These are phyloP conservation scores for Pocillopora damicornis DNA, from an alignment of 64 coral and sea anemone genomes.

Conservation along the genomic window DNA sequence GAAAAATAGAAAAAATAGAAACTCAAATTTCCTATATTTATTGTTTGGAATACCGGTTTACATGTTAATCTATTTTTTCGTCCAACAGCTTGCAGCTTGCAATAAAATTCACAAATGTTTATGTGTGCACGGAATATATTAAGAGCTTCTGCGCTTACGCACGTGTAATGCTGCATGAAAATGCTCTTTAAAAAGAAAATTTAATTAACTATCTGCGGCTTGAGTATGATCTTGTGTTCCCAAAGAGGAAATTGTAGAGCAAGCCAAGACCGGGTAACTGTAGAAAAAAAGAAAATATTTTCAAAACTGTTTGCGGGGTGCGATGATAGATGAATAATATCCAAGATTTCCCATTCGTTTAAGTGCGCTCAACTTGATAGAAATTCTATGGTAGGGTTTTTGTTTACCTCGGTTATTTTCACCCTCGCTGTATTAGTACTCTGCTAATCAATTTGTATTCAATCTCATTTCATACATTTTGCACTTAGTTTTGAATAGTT, in stretches of 20 bases:
- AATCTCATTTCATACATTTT: not conserved
- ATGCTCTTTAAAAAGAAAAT: not conserved
- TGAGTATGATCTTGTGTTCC: not conserved
- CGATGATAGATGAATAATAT: no score
- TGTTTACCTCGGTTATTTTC: not conserved
- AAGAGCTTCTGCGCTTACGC: not conserved
- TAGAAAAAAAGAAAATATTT: not conserved
- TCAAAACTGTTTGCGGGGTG: not conserved
- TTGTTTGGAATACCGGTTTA: not conserved
- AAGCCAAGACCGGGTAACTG: not conserved
- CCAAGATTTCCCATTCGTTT: not conserved
- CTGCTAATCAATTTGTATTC: conserved; percentile 14
- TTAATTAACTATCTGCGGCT: not conserved
- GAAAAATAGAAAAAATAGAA: not conserved
- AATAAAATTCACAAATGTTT: not conserved
- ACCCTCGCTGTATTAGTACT: not conserved
- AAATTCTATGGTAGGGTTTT: not conserved
- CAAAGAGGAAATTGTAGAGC: not conserved
- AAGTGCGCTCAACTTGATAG: not conserved
- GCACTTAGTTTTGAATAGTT: not conserved
- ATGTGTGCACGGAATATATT: not conserved
- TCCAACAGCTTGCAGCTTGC: not conserved
- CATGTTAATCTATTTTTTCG: not conserved
- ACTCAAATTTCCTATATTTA: not conserved
- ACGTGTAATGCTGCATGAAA: no score